Base-by-base conservation (phyloP, 2,113 vertebrate species). In the Otis tarda region DNA sequence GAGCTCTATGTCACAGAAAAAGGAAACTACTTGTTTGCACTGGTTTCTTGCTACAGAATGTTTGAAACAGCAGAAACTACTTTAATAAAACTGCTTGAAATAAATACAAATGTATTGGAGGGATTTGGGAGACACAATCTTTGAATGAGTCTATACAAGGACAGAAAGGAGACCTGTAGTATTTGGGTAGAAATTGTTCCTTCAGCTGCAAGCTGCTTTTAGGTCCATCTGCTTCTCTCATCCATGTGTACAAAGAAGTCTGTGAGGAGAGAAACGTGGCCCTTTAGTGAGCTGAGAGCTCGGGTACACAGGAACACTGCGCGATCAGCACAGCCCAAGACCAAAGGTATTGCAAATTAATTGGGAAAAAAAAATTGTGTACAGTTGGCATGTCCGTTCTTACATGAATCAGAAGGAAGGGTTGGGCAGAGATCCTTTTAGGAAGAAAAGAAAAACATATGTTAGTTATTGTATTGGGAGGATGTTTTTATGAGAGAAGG, bases 391-490 rank as follows among this genome's bases (percentile, higher is more conserved):
- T 93, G 93, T 95, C 92, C 94, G 57, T 94, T 95, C 90, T 83
- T 95, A 60, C 76, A 86, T 89, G 90, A 91, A 95, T 97, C 91
- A 84, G 93, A 97, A 96, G 83, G 87, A 95, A 68, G 86, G 89
- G 76, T 73, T 94, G 94, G 93, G 91, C 50, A 95, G 91, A 95
- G 95, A 93, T 81, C 81, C 53, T 96, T 97, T 97, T 81, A 90
- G 92, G 74, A 93, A 79, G 68, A 95, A 95, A 92, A 94, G 97
- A 94, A 95, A 98, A 97, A 89, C 97, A 93, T 97, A 97, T 97
- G 98, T 96, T 97, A 83, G 97, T 97, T 97, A 98, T 98, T 98
- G 97, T 98, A 96, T 96, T 37, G 97, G 95, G 96, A 89, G 89
- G 94, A 84, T 95, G 95, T 97, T 97, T 98, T 97, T 96, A 96